Evolutionary conservation across 1,140 invertebrate species (phyloP), one percentile per base, ranked within the genome.

Genomic region (Mercenaria mercenaria): DNA sequence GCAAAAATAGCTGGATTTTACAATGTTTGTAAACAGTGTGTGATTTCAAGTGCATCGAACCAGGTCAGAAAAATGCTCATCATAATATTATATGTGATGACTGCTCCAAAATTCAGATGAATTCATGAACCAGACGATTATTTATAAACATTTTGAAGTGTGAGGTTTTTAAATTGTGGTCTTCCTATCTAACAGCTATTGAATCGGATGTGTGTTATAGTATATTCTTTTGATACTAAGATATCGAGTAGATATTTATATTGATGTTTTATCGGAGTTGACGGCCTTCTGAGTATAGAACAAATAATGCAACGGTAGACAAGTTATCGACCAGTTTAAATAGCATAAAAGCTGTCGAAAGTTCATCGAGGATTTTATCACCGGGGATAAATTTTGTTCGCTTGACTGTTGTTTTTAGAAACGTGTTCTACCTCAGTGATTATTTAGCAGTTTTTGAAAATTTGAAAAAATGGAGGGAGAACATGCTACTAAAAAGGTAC

Each of bases 391-490:
- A n/a, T 26, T 26, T 29, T 41, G 1, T 72, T 72, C 26, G 67
- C 67, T 72, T 72, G 67, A 39, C 67, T 29, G 34, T 72, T 72
- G 34, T 41, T 72, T 72, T 26, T 18, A 26, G 34, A 72, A 72
- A 72, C 3, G 37, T 15, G n/a, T 72, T 72, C 67, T 67, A 72
- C 67, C 39, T 72, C 37, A 39, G 32, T 72, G 67, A 72, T 72
- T 67, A 20, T 67, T 29, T 72, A 23, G 43, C 15, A 72, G 37
- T 34, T 72, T 29, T 37, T 39, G 15, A 39, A 72, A 59, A 39
- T 72, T 72, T 72, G 67, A 72, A 72, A 64, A 47, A 72, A 72
- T 72, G 67, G 67, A 72, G 67, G 67, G 67, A 72, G 67, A 72
- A 18, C 34, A 72, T 72, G n/a, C 52, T 20, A 23, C 2, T 8